phyloP scores from a whole-genome alignment of 2,113 vertebrate genomes.

The Callopanchax toddi region DNA sequence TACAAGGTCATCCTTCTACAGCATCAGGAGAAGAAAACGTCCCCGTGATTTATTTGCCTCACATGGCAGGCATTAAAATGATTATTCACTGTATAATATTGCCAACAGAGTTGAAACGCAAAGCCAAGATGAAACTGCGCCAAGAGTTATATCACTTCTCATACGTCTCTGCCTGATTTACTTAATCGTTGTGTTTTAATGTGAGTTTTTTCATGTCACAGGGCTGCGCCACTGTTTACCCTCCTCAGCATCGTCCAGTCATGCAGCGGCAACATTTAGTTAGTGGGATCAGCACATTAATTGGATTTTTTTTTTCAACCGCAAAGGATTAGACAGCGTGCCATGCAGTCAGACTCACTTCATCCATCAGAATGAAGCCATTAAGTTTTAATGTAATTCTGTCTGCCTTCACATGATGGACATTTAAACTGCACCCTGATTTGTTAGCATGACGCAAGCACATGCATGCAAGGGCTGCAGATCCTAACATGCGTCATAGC shows the following conservation, averaged over 20 bases:
- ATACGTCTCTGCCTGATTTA: slow-evolving; percentile 7
- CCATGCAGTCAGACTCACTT: slow-evolving; percentile 48
- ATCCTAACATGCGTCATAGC: background rate
- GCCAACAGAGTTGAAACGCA: slow-evolving; percentile 39
- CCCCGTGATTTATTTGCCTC: slow-evolving; percentile 39
- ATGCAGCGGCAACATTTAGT: slow-evolving; percentile 64
- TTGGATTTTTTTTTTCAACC: slow-evolving; percentile 60
- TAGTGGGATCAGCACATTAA: slow-evolving; percentile 67
- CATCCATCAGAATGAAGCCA: slow-evolving; percentile 61
- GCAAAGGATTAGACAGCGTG: slow-evolving; percentile 62
- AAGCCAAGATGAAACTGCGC: slow-evolving; percentile 32
- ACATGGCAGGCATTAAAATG: slow-evolving; percentile 52
- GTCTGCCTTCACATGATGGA: slow-evolving; percentile 60
- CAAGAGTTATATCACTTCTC: slow-evolving; percentile 23
- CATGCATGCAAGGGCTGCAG: slow-evolving; percentile 13
- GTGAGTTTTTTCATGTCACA: slow-evolving; percentile 5
- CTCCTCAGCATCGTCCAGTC: slow-evolving; percentile 20
- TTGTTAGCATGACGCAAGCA: slow-evolving; percentile 42
- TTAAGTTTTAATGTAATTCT: slow-evolving; percentile 73
- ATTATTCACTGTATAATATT: slow-evolving; percentile 56
- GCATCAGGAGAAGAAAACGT: slow-evolving; percentile 40
- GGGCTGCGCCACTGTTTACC: slow-evolving; percentile 38
- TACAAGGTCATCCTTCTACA: slow-evolving; percentile 54
- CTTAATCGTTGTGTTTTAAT: slow-evolving; percentile 33
- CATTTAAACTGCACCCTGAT: slow-evolving; percentile 44